Conservation (phyloP, 2,113 vertebrate species). For the Cryptoleucopteryx plumbea region DNA sequence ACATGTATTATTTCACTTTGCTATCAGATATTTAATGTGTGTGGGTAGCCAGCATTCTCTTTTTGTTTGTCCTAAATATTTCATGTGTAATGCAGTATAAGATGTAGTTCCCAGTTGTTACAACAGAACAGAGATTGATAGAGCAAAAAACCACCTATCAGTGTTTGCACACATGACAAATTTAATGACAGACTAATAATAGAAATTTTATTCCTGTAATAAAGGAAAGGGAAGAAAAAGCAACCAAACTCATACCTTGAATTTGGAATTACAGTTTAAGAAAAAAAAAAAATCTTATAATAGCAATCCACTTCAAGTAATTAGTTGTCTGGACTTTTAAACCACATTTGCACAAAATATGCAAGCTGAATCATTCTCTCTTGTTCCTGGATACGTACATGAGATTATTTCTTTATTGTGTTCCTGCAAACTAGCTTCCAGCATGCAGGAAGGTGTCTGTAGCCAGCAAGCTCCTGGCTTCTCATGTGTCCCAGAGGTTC, state of each 20-base stretch:
- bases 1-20: neutral
- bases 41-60: neutral
- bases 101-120: neutral
- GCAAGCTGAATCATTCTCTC: neutral
- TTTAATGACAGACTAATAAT: neutral
- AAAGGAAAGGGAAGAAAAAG: neutral
- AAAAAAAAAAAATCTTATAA: neutral
- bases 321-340: neutral
- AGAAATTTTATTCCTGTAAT: neutral
- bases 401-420: neutral
- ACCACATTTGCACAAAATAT: neutral
- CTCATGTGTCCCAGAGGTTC: neutral
- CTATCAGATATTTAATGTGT: neutral
- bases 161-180: neutral
- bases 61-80: constrained; percentile 15
- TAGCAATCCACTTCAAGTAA: neutral
- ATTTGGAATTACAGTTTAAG: neutral
- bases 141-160: neutral
- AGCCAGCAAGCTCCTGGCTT: neutral
- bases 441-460: neutral
- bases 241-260: neutral
- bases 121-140: neutral
- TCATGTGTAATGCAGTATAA: neutral
- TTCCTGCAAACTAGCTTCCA: neutral
- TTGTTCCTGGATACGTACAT: neutral